These are phyloP conservation scores for Cyanocitta stelleri DNA, from an alignment of 2,113 vertebrate genomes.

Conservation along the genomic window DNA sequence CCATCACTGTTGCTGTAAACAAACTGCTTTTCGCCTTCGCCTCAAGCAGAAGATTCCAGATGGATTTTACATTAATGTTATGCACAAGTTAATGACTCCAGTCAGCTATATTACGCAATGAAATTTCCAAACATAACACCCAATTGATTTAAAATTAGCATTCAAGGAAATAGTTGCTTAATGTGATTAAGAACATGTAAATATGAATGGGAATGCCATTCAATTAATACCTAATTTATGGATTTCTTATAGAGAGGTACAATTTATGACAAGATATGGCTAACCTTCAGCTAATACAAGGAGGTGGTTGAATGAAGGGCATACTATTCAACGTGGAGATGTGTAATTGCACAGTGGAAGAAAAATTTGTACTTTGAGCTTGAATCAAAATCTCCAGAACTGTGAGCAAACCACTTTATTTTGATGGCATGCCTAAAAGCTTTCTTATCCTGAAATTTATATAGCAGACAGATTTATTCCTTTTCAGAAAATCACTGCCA, in stretches of 20 bases:
- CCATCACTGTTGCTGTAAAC: neutral
- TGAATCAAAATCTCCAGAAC: neutral
- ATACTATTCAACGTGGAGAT: neutral
- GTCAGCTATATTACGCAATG: neutral
- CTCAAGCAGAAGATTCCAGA: neutral
- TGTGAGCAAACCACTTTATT: neutral
- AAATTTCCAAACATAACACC: neutral
- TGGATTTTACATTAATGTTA: neutral
- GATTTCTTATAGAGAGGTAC: neutral
- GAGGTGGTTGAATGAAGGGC: neutral
- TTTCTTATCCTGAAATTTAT: neutral
- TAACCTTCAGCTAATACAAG: neutral
- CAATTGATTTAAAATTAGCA: neutral
- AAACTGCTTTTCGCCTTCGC: neutral
- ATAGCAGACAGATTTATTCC: neutral
- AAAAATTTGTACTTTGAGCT: neutral
- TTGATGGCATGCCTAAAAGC: neutral
- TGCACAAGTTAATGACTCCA: neutral
- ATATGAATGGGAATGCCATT: neutral
- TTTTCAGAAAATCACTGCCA: neutral
- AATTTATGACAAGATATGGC: neutral
- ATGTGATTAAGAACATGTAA: neutral
- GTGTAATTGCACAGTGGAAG: neutral
- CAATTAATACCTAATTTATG: neutral
- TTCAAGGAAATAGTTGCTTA: slow-evolving; percentile 17